Evolutionary conservation across 2,113 vertebrate genomes (phyloP).

Genomic region (Rhinichthys klamathensis): DNA sequence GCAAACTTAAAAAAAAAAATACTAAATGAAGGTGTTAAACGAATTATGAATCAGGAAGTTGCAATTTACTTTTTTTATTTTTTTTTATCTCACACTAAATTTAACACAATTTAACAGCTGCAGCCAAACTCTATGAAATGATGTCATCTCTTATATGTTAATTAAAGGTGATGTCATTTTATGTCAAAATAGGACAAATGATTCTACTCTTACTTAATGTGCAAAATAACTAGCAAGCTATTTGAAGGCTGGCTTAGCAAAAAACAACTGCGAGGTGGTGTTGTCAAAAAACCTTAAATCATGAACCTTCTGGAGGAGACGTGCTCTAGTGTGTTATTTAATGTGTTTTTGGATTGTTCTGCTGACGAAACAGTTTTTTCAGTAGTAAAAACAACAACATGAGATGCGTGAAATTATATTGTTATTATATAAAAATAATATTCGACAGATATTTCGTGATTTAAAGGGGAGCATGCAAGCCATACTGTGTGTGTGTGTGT

Average conservation of each 20-base stretch:
- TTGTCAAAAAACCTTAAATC: background rate
- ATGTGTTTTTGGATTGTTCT: too few relatives aligned
- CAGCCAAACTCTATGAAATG: background rate
- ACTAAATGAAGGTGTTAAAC: background rate
- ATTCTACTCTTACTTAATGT: background rate
- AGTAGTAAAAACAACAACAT: too few relatives aligned
- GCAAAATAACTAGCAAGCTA: background rate
- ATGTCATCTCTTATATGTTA: background rate
- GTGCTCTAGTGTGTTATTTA: background rate
- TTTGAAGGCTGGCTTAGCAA: background rate
- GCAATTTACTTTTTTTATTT: background rate
- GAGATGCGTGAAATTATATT: too few relatives aligned
- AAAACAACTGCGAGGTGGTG: background rate
- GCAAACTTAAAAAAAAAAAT: background rate
- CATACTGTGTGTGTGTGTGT: too few relatives aligned
- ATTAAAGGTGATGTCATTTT: conserved; percentile 2
- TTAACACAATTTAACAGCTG: conserved; percentile 11
- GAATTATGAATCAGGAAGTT: conserved; percentile 14
- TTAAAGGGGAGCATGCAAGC: too few relatives aligned
- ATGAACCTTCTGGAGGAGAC: background rate
- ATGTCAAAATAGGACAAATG: background rate
- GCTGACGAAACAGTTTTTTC: too few relatives aligned
- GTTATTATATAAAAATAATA: too few relatives aligned
- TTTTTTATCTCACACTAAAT: background rate
- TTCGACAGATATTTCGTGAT: too few relatives aligned